Conservation (phyloP, 1,140 invertebrate species). For the Drosophila orosa region DNA sequence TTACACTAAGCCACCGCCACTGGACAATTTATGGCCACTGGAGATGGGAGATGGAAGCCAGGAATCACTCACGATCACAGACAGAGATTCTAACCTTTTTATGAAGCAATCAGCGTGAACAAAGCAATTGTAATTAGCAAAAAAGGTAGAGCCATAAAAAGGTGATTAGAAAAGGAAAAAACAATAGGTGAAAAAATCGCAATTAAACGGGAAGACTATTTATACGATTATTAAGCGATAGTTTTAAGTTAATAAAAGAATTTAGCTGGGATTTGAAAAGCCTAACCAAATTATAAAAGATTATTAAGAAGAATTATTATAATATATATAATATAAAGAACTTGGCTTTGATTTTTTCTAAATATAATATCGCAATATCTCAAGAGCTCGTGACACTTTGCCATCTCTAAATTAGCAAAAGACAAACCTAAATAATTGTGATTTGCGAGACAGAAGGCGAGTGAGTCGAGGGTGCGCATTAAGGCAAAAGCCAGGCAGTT, state of each 20-base stretch:
- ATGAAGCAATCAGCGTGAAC: conserved; percentile 8
- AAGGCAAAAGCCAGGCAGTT: conserved; percentile 16
- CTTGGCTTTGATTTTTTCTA: too few relatives aligned
- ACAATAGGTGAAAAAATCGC: conserved; percentile 5
- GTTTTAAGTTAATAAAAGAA: too few relatives aligned
- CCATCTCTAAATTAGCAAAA: conserved; percentile 20
- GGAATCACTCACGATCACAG: conserved; percentile 6
- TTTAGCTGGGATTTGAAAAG: too few relatives aligned
- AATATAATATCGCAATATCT: background rate
- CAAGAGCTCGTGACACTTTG: conserved; percentile 9
- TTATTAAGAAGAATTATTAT: too few relatives aligned
- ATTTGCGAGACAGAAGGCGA: conserved; percentile 25
- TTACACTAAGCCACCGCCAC: conserved; percentile 52
- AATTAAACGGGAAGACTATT: background rate
- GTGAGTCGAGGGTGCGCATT: conserved; percentile 47
- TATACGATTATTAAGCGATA: background rate
- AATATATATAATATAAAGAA: too few relatives aligned
- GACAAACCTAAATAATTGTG: conserved; percentile 44
- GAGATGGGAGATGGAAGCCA: conserved; percentile 17
- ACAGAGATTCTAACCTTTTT: background rate
- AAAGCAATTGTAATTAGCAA: background rate
- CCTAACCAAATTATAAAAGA: too few relatives aligned
- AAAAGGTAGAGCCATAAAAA: background rate
- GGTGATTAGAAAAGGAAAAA: conserved; percentile 5
- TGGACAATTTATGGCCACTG: conserved; percentile 37